Base-by-base conservation (phyloP, 1,140 invertebrate species). In the Nilaparvata lugens region DNA sequence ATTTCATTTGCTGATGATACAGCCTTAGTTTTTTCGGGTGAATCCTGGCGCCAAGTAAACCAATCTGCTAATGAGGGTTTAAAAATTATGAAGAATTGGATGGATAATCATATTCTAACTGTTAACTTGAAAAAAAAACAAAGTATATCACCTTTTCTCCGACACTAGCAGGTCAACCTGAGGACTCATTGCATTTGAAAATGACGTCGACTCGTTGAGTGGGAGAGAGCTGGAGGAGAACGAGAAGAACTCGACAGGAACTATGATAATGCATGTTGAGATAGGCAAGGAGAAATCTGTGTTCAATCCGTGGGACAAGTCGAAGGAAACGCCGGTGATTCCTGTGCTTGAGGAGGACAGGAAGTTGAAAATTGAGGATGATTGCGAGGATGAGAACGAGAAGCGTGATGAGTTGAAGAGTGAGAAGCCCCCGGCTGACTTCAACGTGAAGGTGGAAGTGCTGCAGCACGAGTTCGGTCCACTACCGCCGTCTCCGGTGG, bases 401-500 rank as follows among this genome's bases (percentile, higher is more conserved):
- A 35, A 35, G 5, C 31, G n/a, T 1, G 16, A 18, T 35, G 23
- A 18, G 14, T 16, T 18, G 55, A 23, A 24, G 43, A 55, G 25
- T 48, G 64, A 67, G 42, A 66, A 67, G 58, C 66, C 68, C 6
- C 64, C 65, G 16, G 62, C 54, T 28, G 66, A 69, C 48, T 68
- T 69, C 55, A 67, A 65, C 51, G 68, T 69, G 0, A 66, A 64
- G 52, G 68, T 69, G 11, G 66, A 69, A 64, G 67, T 69, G 3
- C 43, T 81, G 14, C 72, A 74, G 24, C 74, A 74, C 38, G 87
- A 87, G 61, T 89, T 89, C 63, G 87, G 87, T n/a, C 87, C 88
- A 25, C 71, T 90, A 40, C 88, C 88, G 7, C 84, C 86, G 1
- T 87, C 85, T 0, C 86, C 86, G 2, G 85, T 88, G 0, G 85